A percentile compares a stretch with the other conserved stretches of the same genome.
Evolutionary conservation across 2,797 vertebrate species (phyloP).

Genomic region (Helicolenus hilgendorfi): DNA sequence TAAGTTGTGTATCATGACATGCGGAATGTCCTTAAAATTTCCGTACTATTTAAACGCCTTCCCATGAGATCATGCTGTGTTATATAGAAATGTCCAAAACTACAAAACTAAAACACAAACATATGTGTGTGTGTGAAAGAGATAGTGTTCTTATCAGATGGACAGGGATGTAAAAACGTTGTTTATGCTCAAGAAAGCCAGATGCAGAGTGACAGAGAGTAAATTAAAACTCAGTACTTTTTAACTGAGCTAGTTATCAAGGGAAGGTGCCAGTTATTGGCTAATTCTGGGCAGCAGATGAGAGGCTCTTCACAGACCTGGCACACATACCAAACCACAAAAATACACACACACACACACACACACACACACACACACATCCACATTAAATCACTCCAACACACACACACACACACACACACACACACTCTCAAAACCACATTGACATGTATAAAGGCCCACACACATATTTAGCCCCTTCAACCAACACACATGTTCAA

Average conservation of each 20-base stretch:
- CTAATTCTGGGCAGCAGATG: slow-evolving; percentile 76
- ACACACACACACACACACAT: not conserved
- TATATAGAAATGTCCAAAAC: not conserved
- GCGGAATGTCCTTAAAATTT: too few relatives aligned
- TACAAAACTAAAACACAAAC: not conserved
- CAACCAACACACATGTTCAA: slow-evolving; percentile 56
- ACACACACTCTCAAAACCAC: slow-evolving; percentile 38
- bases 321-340: slow-evolving; percentile 55
- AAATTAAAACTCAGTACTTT: slow-evolving; percentile 59
- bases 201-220: not conserved
- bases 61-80: not conserved
- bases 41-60: too few relatives aligned
- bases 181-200: not conserved
- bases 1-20: too few relatives aligned
- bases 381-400: too few relatives aligned
- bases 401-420: too few relatives aligned
- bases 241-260: slow-evolving; percentile 68
- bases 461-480: slow-evolving; percentile 43
- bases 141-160: not conserved
- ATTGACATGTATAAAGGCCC: slow-evolving; percentile 55
- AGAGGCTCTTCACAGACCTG: slow-evolving; percentile 65
- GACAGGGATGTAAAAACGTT: not conserved
- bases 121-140: not conserved
- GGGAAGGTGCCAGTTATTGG: slow-evolving; percentile 82
- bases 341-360: slow-evolving; percentile 22